phyloP scores from a whole-genome alignment of 2,888 invertebrate species.

The Tricholauxania praeusta region DNA sequence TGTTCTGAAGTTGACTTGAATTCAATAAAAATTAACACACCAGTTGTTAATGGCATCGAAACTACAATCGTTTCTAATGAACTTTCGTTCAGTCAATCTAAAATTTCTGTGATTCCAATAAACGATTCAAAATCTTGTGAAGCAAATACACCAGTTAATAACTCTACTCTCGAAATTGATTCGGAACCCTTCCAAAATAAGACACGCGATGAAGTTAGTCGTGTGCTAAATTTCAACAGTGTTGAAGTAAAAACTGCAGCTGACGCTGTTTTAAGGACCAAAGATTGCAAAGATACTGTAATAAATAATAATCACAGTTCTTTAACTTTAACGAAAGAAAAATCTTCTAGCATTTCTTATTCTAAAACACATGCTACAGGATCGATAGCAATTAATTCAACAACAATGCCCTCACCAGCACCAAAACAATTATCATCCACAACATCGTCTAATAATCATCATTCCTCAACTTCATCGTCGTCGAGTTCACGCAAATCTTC shows the following conservation, averaged over 20 bases:
- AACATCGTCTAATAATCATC: conserved; percentile 43
- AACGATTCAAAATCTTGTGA: conserved; percentile 18
- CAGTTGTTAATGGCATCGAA: conserved; percentile 17
- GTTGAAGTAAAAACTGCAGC: conserved; percentile 26
- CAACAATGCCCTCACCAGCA: conserved; percentile 56
- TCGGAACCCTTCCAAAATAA: conserved; percentile 45
- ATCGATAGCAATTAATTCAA: conserved; percentile 38
- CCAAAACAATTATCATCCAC: conserved; percentile 45
- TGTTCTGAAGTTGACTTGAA: neutral
- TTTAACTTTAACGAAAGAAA: conserved; percentile 34
- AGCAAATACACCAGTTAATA: conserved; percentile 25
- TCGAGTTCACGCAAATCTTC: conserved; percentile 30
- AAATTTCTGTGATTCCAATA: conserved; percentile 11
- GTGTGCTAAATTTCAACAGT: conserved; percentile 60
- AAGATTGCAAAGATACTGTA: conserved; percentile 29
- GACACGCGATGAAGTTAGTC: conserved; percentile 63
- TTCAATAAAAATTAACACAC: conserved; percentile 6
- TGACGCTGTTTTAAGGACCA: conserved; percentile 20
- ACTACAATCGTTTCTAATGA: neutral
- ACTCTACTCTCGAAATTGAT: conserved; percentile 42
- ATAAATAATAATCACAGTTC: neutral
- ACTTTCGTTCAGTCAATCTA: neutral
- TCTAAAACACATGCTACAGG: conserved; percentile 3
- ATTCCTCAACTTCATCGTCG: conserved; percentile 42
- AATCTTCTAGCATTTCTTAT: conserved; percentile 41